Evolutionary conservation across 2,113 vertebrate genomes (phyloP), one percentile per base, ranked within the genome.

Genomic region (Capreolus pygargus): DNA sequence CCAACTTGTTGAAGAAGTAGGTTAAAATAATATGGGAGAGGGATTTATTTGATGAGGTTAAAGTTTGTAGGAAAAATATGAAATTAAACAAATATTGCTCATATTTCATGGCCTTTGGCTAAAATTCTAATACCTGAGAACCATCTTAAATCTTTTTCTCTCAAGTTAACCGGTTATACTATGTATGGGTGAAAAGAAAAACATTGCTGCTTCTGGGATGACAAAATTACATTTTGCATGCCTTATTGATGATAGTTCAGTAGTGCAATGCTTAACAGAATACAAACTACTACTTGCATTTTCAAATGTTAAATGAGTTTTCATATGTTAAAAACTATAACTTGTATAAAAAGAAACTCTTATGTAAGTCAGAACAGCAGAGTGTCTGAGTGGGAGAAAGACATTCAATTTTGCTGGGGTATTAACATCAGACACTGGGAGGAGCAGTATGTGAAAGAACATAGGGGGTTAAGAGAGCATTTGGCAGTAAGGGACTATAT

Each of bases 311-410:
- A 39, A 70, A 74, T 19, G 67, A 39, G n/a, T 28, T 91, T 89
- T 86, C 11, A 39, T 47, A 30, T 54, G 55, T 50, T 82, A 39
- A 91, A 92, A 17, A 76, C 7, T 28, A 30, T 86, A 60, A n/a
- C 16, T 45, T 70, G 39, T 50, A 86, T 87, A 83, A 96, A 87
- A 89, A 79, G 12, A 93, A 76, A 74, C 6, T 50, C 94, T 81
- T 67, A 33, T 12, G 19, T 83, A 50, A 83, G 23, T 81, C 39
- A 57, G 2, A 54, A 33, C 5, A 86, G 10, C 15, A 92, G 15
- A 94, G 13, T 28, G 1, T 60, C 43, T 74, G n/a, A 54, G 13
- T n/a, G 43, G 33, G 25, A 17, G 11, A 7, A 3, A 76, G 11
- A 5, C 14, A 8, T 16, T 6, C 3, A 86, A 4, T 19, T 17